phyloP scores from a whole-genome alignment of 2,113 vertebrate genomes.

The Lasiurus cinereus region DNA sequence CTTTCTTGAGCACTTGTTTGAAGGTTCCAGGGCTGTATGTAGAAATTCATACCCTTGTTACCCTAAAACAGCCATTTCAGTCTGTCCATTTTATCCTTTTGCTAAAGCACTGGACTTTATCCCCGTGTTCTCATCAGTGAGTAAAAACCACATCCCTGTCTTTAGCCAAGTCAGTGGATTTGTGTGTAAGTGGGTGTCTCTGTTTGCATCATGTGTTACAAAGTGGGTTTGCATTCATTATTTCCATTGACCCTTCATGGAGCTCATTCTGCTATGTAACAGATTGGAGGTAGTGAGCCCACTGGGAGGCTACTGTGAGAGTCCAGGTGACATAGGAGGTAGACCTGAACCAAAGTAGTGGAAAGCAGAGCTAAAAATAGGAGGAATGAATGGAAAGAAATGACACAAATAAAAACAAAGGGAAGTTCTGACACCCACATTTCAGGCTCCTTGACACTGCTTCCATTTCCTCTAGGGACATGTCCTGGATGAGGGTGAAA shows the following conservation, averaged over 20 bases:
- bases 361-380: constrained; percentile 22
- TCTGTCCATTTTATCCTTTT: neutral
- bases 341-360: neutral
- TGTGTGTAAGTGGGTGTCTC: neutral
- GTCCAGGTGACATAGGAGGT: neutral
- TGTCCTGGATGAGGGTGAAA: constrained; percentile 77
- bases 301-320: neutral
- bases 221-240: neutral
- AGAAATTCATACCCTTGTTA: neutral
- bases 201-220: neutral
- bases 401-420: constrained; percentile 65
- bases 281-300: neutral
- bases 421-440: constrained; percentile 31
- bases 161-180: neutral
- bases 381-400: constrained; percentile 15
- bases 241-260: neutral
- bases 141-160: neutral
- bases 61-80: neutral
- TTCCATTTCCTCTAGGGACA: constrained; percentile 69
- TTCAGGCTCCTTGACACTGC: constrained; percentile 64
- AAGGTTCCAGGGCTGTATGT: neutral
- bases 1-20: neutral
- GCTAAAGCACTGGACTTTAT: neutral
- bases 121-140: neutral
- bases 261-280: neutral